A percentile compares a stretch with the other conserved stretches of the same genome.
These are phyloP conservation scores for Drosophila vallismaia DNA, from an alignment of 2,888 invertebrate genomes.

Conservation along the genomic window DNA sequence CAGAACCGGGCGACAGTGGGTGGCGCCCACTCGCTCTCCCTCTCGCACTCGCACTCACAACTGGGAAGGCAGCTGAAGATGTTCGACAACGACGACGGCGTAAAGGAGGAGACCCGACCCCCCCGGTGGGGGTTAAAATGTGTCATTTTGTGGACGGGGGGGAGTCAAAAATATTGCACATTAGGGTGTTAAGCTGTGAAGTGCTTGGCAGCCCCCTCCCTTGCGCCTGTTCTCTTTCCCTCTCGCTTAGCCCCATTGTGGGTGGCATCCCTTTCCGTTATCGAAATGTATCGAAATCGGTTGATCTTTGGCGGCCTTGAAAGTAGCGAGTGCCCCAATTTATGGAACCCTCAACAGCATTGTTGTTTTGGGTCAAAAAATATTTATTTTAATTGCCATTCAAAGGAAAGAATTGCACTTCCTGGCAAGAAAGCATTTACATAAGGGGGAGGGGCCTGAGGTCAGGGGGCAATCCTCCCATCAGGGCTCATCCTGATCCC, in stretches of 20 bases:
- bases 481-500: constrained; percentile 15
- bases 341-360: too few species aligned
- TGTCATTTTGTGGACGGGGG: constrained; percentile 31
- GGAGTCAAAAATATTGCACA: constrained; percentile 78
- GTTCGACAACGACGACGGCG: constrained; percentile 5
- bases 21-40: constrained; percentile 55
- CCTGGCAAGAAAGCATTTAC: too few species aligned
- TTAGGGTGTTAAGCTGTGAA: constrained; percentile 83
- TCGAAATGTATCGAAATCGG: constrained; percentile 46
- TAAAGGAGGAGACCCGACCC: constrained; percentile 6
- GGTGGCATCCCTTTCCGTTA: constrained; percentile 18
- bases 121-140: constrained; percentile 22
- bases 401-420: not conserved
- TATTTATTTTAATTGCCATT: not conserved
- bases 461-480: constrained; percentile 3
- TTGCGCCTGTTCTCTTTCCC: not conserved
- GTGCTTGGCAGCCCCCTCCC: constrained; percentile 58
- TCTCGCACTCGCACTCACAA: constrained; percentile 24
- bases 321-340: constrained; percentile 17
- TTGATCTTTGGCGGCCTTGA: constrained; percentile 38
- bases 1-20: constrained; percentile 48
- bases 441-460: too few species aligned
- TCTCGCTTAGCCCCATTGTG: constrained; percentile 27
- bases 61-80: constrained; percentile 32
- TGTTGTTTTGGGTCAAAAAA: not conserved